Evolutionary conservation across 2,113 vertebrate species (phyloP), one percentile per base, ranked within the genome.

Genomic region (Sciurus niger): DNA sequence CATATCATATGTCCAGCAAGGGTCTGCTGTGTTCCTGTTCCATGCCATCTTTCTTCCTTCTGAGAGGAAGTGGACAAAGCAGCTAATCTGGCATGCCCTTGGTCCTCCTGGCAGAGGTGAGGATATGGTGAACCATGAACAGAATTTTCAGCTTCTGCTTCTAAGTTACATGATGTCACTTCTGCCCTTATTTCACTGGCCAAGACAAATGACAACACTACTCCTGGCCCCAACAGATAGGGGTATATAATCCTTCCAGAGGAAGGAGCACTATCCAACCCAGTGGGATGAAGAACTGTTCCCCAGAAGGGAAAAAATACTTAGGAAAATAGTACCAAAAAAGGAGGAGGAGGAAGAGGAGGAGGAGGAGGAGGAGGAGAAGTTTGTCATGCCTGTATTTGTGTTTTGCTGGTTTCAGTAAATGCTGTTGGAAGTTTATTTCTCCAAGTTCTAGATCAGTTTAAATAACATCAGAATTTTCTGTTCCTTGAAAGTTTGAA

Each of bases 381-480:
- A 58, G 20, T 20, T 24, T 16, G 37, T 60, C 40, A 11, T 40
- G 58, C 18, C 37, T 17, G 8, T 68, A 25, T 40, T 53, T 40
- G 17, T 58, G 55, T 73, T 24, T 28, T 55, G 46, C 53, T 73
- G 53, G 12, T 72, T 84, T 89, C 24, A 72, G 18, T 43, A 72
- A 84, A 77, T 65, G 30, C 46, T 1, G 32, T 13, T 46, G 6
- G 22, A 65, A 60, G 11, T 79, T 74, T 85, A 73, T 18, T 60
- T 48, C 76, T 92, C 93, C 14, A 93, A 85, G 32, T 80, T 88
- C 58, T 93, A 74, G 65, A 60, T 72, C 65, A 40, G 10, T 28
- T 40, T 83, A 78, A 70, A 78, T 34, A 34, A 34, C 5, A 28
- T 84, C 32, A 78, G 51, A 90, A 40, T 70, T 84, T 68, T 70